phyloP scores from a whole-genome alignment of 1,140 invertebrate species.

The Diorhabda sublineata region DNA sequence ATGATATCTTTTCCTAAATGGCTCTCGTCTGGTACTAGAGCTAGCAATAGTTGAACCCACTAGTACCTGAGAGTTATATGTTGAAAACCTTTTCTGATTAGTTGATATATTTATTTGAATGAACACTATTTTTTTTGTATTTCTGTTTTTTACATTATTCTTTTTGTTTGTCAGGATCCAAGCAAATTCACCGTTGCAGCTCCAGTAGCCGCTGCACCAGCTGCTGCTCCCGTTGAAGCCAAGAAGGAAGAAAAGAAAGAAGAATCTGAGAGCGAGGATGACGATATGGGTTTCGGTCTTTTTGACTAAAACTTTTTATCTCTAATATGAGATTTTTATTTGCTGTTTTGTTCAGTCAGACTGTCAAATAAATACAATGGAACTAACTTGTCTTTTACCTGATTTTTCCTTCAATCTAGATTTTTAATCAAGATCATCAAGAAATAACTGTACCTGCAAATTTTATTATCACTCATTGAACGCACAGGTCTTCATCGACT shows the following conservation, averaged over 20 bases:
- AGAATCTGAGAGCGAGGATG: slow-evolving; percentile 72
- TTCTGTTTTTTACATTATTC: neutral
- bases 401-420: no score
- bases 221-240: slow-evolving; percentile 54
- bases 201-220: slow-evolving; percentile 57
- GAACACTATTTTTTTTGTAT: neutral
- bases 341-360: slow-evolving; percentile 35
- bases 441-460: no score
- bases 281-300: slow-evolving; percentile 96
- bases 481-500: neutral
- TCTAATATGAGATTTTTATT: slow-evolving; percentile 8
- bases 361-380: slow-evolving; percentile 31
- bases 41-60: slow-evolving; percentile 54
- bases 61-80: slow-evolving; percentile 36
- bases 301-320: slow-evolving; percentile 70
- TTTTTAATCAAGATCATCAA: no score
- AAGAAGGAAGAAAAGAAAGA: slow-evolving; percentile 76
- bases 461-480: neutral
- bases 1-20: slow-evolving; percentile 42
- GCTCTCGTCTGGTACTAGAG: slow-evolving; percentile 33
- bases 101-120: no score
- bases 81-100: slow-evolving; percentile 34
- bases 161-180: slow-evolving; percentile 63
- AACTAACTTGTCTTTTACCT: slow-evolving; percentile 9
- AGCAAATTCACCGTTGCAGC: slow-evolving; percentile 79